Evolutionary conservation across 2,113 vertebrate genomes (phyloP).

Genomic region (Dendropsophus ebraccatus): DNA sequence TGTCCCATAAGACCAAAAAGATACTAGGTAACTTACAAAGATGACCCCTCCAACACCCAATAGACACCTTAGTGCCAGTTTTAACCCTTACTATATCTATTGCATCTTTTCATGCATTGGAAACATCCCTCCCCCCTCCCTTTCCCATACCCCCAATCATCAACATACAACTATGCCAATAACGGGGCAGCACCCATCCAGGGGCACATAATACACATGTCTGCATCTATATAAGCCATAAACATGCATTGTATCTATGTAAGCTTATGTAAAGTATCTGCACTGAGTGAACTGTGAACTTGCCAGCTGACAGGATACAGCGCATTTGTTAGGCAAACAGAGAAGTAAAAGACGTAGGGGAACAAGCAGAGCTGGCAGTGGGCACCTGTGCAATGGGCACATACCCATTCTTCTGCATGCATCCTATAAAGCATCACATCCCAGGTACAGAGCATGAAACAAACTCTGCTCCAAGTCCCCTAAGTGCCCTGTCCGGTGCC

Average conservation of each 20-base stretch:
- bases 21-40: not conserved
- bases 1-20: not conserved
- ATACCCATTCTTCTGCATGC: too few relatives aligned
- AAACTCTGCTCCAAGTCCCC: not conserved
- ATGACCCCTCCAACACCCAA: not conserved
- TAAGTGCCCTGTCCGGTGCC: not conserved
- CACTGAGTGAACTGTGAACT: not conserved
- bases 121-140: not conserved
- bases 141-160: too few relatives aligned
- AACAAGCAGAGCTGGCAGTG: not conserved
- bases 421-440: not conserved
- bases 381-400: not conserved
- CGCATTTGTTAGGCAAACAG: slow-evolving; percentile 19
- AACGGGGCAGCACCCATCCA: not conserved
- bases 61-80: not conserved
- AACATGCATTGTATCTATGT: not conserved
- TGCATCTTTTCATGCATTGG: not conserved
- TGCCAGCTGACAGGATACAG: not conserved
- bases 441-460: not conserved
- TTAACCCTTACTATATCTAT: not conserved
- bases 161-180: not conserved
- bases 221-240: not conserved
- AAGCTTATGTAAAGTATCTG: not conserved
- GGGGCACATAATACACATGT: not conserved
- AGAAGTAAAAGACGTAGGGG: not conserved